A percentile compares a stretch with the other conserved stretches of the same genome.
Evolutionary conservation across 2,797 vertebrate species (phyloP).

Genomic region (Rhinogobio ventralis): DNA sequence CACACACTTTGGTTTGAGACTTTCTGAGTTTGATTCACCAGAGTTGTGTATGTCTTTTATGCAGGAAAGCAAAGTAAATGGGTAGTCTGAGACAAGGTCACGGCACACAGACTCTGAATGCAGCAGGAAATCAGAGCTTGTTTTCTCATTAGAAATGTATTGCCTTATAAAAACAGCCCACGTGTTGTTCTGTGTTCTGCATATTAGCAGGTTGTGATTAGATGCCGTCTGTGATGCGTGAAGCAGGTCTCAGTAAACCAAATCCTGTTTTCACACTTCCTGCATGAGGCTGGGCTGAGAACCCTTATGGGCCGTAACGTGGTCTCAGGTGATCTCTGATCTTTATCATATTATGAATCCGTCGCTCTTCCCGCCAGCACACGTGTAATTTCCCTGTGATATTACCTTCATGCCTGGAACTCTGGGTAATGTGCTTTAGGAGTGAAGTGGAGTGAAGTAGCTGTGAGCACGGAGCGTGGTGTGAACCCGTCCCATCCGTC

Average conservation of each 20-base stretch:
- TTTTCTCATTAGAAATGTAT: neutral
- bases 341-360: constrained; percentile 27
- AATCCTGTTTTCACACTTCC: neutral
- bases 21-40: neutral
- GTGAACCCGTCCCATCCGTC: constrained; percentile 13
- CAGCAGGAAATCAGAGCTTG: neutral
- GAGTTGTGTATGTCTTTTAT: neutral
- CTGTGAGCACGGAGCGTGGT: neutral
- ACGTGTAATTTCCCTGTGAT: constrained; percentile 40
- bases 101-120: neutral
- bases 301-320: neutral
- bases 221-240: neutral
- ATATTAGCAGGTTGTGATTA: constrained; percentile 16
- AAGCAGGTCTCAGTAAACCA: neutral
- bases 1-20: neutral
- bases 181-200: neutral
- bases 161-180: neutral
- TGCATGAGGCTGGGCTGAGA: neutral
- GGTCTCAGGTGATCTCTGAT: constrained; percentile 29
- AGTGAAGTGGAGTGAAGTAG: constrained; percentile 20
- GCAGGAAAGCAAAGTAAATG: neutral
- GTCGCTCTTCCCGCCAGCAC: constrained; percentile 18
- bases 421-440: constrained; percentile 48
- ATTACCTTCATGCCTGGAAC: constrained; percentile 44
- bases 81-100: neutral